phyloP scores from a whole-genome alignment of 64 coral and sea anemone genomes.

The Montipora efflorescens region DNA sequence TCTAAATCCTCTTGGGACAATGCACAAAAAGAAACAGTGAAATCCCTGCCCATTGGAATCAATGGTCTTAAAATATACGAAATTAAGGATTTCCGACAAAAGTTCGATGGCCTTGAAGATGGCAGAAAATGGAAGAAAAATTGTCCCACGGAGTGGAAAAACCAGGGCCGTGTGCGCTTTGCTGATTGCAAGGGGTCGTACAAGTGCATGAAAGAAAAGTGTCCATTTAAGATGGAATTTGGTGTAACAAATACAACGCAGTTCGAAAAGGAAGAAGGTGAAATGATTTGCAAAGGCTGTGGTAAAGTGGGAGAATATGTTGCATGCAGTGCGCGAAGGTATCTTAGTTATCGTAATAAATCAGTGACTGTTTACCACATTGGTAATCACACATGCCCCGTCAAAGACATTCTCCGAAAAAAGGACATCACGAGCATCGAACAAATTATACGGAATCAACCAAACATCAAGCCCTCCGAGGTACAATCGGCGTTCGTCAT shows the following conservation, averaged over 20 bases:
- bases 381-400: constrained; percentile 49
- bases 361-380: constrained; percentile 46
- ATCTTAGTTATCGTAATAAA: constrained; percentile 17
- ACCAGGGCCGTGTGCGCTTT: constrained; percentile 46
- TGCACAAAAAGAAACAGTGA: not conserved
- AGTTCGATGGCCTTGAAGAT: no score
- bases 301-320: not conserved
- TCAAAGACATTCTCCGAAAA: not conserved
- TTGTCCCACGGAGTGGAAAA: constrained; percentile 70
- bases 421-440: constrained; percentile 34
- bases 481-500: constrained; percentile 37
- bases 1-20: constrained; percentile 13
- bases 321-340: constrained; percentile 48
- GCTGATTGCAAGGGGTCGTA: constrained; percentile 63
- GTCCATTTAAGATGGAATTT: not conserved
- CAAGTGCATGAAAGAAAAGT: constrained; percentile 23
- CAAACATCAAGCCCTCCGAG: constrained; percentile 45
- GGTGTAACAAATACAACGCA: no score
- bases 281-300: no score
- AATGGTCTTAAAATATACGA: constrained; percentile 38
- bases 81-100: no score
- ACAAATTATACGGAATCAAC: constrained; percentile 20
- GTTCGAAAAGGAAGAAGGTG: no score
- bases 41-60: constrained; percentile 40
- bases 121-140: constrained; percentile 1